Conservation (phyloP, 2,797 vertebrate genomes). For the Peromyscus nudipes region DNA sequence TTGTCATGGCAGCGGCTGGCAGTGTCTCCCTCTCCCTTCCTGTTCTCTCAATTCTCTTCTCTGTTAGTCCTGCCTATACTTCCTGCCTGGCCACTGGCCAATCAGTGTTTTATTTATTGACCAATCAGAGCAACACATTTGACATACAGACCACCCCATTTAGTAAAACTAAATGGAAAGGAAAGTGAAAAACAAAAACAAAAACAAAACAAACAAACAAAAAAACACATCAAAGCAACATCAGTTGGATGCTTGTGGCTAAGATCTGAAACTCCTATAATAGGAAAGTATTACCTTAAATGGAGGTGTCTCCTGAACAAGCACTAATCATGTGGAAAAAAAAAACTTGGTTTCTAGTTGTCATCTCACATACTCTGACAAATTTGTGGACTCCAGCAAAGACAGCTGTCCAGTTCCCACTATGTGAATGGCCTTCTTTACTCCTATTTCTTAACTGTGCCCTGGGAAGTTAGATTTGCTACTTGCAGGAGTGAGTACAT, state of each 20-base stretch:
- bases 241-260: neutral
- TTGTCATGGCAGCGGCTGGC: too few species aligned
- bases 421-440: neutral
- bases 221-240: neutral
- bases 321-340: rapidly evolving
- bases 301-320: neutral
- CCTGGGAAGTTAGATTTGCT: neutral
- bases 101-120: too few species aligned
- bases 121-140: too few species aligned
- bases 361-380: neutral
- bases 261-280: neutral
- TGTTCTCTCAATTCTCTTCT: too few species aligned
- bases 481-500: neutral
- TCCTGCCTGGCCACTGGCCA: too few species aligned
- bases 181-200: neutral
- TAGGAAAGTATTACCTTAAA: neutral
- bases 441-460: neutral
- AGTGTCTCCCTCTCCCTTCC: too few species aligned
- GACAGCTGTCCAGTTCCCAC: neutral
- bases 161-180: neutral
- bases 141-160: neutral
- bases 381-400: neutral
- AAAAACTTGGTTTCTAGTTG: neutral
- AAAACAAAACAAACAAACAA: too few species aligned
- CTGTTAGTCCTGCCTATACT: too few species aligned